phyloP scores from a whole-genome alignment of 64 coral and sea anemone species.

The Hydrozoanthus tunicans region DNA sequence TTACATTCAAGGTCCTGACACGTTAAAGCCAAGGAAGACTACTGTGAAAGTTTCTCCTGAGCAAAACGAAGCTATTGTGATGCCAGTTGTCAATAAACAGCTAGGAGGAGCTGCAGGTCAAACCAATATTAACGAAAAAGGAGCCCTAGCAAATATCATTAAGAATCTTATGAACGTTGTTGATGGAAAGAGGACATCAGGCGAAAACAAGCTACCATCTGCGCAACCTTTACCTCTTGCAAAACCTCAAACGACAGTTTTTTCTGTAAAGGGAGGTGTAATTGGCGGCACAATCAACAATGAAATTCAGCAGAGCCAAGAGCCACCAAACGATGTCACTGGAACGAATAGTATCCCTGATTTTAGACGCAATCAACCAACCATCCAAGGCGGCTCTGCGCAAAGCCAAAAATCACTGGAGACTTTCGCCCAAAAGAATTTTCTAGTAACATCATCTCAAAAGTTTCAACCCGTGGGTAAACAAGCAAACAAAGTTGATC shows the following conservation, averaged over 20 bases:
- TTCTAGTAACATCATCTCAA: neutral
- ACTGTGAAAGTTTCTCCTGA: neutral
- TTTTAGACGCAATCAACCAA: neutral
- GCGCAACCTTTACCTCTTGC: neutral
- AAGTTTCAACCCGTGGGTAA: neutral
- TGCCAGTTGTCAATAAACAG: neutral
- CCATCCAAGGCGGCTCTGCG: neutral
- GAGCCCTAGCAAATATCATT: conserved; percentile 8
- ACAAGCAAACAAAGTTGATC: neutral
- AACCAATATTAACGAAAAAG: conserved; percentile 14
- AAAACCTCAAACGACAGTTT: conserved; percentile 25
- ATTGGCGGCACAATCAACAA: conserved; percentile 46
- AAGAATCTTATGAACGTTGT: conserved; percentile 11
- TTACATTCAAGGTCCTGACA: neutral
- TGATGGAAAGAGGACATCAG: neutral
- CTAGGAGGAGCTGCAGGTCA: neutral
- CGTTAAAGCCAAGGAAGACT: neutral
- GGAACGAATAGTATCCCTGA: neutral
- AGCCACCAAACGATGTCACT: neutral
- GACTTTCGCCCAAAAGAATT: neutral
- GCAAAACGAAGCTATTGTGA: neutral
- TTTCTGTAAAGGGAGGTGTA: conserved; percentile 26
- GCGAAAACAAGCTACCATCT: neutral
- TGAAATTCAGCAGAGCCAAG: neutral
- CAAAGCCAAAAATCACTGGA: neutral